Evolutionary conservation across 2,113 vertebrate species (phyloP), one percentile per base, ranked within the genome.

Genomic region (Barbus barbus): DNA sequence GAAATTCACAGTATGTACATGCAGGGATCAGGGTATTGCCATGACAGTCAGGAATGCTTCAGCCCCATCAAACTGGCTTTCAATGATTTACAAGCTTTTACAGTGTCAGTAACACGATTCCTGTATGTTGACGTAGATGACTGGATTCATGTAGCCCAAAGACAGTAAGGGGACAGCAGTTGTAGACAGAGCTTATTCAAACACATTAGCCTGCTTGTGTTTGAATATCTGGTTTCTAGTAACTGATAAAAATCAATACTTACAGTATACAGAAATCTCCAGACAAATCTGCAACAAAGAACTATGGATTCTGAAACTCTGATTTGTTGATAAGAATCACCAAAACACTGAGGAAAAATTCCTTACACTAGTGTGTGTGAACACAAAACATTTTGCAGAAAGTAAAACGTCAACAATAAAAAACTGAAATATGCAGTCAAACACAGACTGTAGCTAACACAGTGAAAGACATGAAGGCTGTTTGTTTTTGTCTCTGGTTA

Each of bases 1-100:
- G 85, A 92, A 91, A 91, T 89, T 87, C 86, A 84, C 84, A 84
- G 80, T 33, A 89, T 61, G 84, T 86, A 85, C 60, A 78, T 85
- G 46, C 63, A 69, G 84, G 84, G 78, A 82, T 75, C 83, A 65
- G 81, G 9, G 38, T 63, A 82, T 83, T 51, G 51, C 83, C 81
- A 76, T 80, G 51, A 75, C 22, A 53, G 41, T 69, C 73, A 24
- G 7, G 58, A 82, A 61, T 18, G 61, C 78, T 78, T 56, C 78
- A 73, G 65, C 85, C 53, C 86, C 79, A 77, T 51, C 48, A 61
- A 51, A 82, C 81, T 86, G 60, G 56, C 84, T 82, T 18, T 67
- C 53, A 24, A 36, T 56, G 53, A 85, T 89, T 87, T 53, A 77
- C 67, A 88, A 33, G 72, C 77, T 86, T 91, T 83, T 87, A 81